Base-by-base conservation (phyloP, 2,888 invertebrate species). In the Parascotia fuliginaria region DNA sequence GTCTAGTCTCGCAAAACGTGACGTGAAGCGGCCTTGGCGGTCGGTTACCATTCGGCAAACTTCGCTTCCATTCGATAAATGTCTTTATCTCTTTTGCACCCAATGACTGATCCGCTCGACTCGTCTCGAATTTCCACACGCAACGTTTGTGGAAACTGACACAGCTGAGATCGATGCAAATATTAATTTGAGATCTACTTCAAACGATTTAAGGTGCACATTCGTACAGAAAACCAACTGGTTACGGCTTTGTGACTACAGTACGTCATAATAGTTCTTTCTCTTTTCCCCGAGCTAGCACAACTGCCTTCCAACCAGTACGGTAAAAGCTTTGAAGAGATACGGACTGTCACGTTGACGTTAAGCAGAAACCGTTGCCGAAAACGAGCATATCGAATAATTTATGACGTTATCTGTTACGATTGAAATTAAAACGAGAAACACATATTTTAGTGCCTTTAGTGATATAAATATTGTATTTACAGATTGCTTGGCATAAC, bases 1-100 rank as follows among this genome's bases (percentile, higher is more conserved):
- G 87, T 89, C 89, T 88, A 85, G 87, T 83, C 83, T 83, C 79
- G 85, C 84, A 67, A 85, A 87, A 83, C 85, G 86, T 90, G 89
- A 90, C 89, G 85, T 76, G 75, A 77, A 78, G 72, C 87, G 89
- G 89, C 90, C 91, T 91, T 91, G 89, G 83, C 79, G 80, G 70
- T 88, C 89, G 89, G 81, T 70, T 65, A 73, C 63, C 77, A 68
- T 58, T 88, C 89, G 89, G 79, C 65, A 61, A 70, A 54, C 68
- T 55, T 84, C 89, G 89, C 59, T 65, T 64, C 48, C 63, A 55
- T 62, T 85, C 86, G 85, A 68, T 63, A 66, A 53, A 46, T 65
- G 43, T 55, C 33, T 52, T 62, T 65, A 54, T 91, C 90, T 81
- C 85, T 83, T 67, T 91, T 81, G 52, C 82, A 79, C 91, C 67